Conservation (phyloP, 2,888 invertebrate genomes). For the Eueremaeus valkanovi region DNA sequence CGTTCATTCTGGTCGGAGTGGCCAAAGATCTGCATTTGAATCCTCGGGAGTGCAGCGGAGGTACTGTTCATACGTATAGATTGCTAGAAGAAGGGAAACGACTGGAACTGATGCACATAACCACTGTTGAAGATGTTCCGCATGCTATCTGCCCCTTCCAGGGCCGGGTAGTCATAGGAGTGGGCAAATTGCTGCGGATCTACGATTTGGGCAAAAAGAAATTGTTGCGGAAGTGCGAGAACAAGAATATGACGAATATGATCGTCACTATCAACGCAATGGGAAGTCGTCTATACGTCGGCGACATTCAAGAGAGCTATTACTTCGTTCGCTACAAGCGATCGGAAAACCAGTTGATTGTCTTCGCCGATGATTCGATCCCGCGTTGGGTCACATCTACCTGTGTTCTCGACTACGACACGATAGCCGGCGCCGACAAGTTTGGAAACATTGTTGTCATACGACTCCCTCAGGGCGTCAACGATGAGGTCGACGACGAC, state of each 20-base stretch:
- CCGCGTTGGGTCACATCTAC: conserved; percentile 94
- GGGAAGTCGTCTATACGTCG: conserved; percentile 88
- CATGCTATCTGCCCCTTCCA: conserved; percentile 84
- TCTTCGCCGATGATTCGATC: conserved; percentile 97
- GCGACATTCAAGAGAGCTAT: conserved; percentile 94
- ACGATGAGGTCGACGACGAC: conserved; percentile 98
- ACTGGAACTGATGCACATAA: conserved; percentile 88
- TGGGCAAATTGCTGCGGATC: conserved; percentile 82
- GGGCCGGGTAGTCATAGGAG: conserved; percentile 83
- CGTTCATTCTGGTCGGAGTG: conserved; percentile 76
- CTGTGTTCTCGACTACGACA: conserved; percentile 89
- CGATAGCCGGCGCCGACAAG: conserved; percentile 93
- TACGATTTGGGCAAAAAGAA: conserved; percentile 98
- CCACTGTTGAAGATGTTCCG: conserved; percentile 85
- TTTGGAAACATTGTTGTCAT: conserved; percentile 94
- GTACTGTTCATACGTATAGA: conserved; percentile 79
- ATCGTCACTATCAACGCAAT: conserved; percentile 89
- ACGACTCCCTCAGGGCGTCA: conserved; percentile 80
- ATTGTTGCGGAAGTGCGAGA: conserved; percentile 93
- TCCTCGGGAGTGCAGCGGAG: conserved; percentile 74
- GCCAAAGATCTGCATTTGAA: conserved; percentile 84
- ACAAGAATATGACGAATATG: conserved; percentile 92
- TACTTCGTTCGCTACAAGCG: conserved; percentile 88
- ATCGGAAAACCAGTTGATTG: conserved; percentile 92
- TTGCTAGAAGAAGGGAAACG: conserved; percentile 71